Evolutionary conservation across 2,888 invertebrate species (phyloP).

Genomic region (Melanostoma mellinum): DNA sequence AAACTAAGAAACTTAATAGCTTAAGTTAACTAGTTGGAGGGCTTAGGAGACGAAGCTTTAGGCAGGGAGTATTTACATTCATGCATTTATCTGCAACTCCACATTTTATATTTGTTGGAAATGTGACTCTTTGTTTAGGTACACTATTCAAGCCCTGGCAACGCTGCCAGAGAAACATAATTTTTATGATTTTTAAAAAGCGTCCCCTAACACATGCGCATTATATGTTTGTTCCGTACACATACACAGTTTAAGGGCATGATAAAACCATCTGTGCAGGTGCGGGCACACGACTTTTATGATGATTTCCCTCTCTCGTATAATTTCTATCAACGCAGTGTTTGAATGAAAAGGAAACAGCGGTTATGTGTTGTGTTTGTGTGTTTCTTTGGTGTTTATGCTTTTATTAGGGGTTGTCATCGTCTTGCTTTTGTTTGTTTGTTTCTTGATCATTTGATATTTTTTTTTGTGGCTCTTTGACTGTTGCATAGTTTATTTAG

Average conservation of each 20-base stretch:
- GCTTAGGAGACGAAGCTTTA: too few species aligned
- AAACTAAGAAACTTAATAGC: too few species aligned
- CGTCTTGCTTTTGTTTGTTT: constrained; percentile 32
- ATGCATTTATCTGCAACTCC: too few species aligned
- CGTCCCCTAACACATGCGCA: constrained; percentile 10
- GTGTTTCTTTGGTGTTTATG: constrained; percentile 4
- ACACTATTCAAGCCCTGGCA: too few species aligned
- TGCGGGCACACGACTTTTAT: constrained; percentile 49
- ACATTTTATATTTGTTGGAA: too few species aligned
- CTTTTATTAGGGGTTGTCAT: constrained; percentile 45
- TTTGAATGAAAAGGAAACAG: constrained; percentile 31
- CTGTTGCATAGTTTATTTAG: constrained; percentile 36
- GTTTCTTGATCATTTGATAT: constrained; percentile 5
- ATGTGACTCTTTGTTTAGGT: too few species aligned
- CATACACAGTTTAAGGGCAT: constrained; percentile 18
- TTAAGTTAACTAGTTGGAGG: too few species aligned
- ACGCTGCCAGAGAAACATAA: too few species aligned
- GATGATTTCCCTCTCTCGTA: constrained; percentile 42
- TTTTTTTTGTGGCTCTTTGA: neutral
- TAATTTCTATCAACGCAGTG: constrained; percentile 30
- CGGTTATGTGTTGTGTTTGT: constrained; percentile 29
- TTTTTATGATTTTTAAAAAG: neutral
- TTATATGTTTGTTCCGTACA: constrained; percentile 5
- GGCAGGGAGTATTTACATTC: too few species aligned
- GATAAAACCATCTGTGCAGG: constrained; percentile 57